A percentile compares a stretch with the other conserved stretches of the same genome.
Evolutionary conservation across 2,113 vertebrate genomes (phyloP).

Genomic region (Varanus komodoensis): DNA sequence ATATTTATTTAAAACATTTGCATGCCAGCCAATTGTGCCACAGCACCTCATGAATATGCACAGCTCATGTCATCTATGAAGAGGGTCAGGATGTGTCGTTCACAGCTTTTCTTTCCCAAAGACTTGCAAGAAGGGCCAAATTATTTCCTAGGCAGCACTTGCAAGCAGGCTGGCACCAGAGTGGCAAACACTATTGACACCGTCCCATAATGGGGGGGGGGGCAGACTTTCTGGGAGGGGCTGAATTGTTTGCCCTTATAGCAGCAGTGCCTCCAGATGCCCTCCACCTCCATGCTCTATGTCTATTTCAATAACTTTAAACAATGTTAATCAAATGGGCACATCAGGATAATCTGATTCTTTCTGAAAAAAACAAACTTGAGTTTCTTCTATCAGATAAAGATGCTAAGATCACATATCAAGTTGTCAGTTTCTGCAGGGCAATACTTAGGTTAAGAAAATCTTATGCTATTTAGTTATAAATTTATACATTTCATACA

Average conservation of each 20-base stretch:
- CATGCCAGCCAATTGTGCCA: too few relatives aligned
- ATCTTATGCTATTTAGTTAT: too few relatives aligned
- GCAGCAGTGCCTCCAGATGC: neutral
- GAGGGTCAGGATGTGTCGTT: neutral
- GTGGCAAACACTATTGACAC: neutral
- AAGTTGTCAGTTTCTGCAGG: too few relatives aligned
- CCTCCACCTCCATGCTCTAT: neutral
- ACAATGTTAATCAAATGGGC: neutral
- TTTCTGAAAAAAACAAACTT: too few relatives aligned
- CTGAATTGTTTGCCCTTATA: neutral
- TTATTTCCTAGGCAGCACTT: neutral
- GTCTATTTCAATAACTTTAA: neutral
- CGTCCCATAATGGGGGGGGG: neutral
- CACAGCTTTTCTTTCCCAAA: neutral
- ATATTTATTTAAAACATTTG: too few relatives aligned
- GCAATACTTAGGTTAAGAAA: too few relatives aligned
- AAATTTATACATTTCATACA: too few relatives aligned
- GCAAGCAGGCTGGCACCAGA: neutral
- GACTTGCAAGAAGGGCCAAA: neutral
- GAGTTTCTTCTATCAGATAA: too few relatives aligned
- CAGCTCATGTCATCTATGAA: neutral
- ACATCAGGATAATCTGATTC: too few relatives aligned
- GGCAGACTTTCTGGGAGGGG: too few relatives aligned
- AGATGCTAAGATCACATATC: too few relatives aligned
- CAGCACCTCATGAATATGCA: neutral